phyloP scores from a whole-genome alignment of 1,140 invertebrate genomes.

The Telenomus remus region DNA sequence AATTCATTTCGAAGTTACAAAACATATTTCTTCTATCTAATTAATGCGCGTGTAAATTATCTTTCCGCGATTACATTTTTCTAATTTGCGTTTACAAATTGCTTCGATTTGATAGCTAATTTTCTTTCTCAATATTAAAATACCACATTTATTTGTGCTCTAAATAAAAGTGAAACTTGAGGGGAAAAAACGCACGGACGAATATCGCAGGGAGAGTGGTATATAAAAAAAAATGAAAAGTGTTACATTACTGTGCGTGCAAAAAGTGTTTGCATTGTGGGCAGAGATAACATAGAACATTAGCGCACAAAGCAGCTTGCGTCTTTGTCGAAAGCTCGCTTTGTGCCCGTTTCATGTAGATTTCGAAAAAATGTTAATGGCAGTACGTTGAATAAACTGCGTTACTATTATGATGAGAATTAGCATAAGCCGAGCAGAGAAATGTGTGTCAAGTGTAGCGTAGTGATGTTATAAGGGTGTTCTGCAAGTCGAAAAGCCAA shows the following conservation, averaged over 20 bases:
- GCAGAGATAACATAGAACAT: conserved; percentile 29
- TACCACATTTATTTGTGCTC: no score
- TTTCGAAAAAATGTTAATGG: conserved; percentile 39
- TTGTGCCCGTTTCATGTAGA: conserved; percentile 1
- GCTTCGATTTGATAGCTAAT: no score
- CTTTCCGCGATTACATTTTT: no score
- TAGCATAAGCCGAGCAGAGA: conserved; percentile 31
- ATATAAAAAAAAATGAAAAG: conserved; percentile 5
- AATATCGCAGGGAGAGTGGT: no score
- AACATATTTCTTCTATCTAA: no score
- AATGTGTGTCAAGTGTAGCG: conserved; percentile 51
- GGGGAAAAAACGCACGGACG: no score
- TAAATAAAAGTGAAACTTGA: no score
- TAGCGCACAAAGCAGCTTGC: conserved; percentile 23
- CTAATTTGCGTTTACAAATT: no score
- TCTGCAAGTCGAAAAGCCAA: conserved; percentile 47
- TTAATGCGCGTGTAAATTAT: no score
- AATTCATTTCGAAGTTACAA: no score
- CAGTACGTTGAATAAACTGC: conserved; percentile 31
- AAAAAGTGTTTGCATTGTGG: conserved; percentile 22
- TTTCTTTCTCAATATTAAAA: no score
- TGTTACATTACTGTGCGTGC: conserved; percentile 20
- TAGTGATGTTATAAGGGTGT: conserved; percentile 47
- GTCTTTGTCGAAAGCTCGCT: no score
- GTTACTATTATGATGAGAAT: conserved; percentile 47